Evolutionary conservation across 1,140 invertebrate genomes (phyloP), one percentile per base, ranked within the genome.

Genomic region (Euborellia annulipes): DNA sequence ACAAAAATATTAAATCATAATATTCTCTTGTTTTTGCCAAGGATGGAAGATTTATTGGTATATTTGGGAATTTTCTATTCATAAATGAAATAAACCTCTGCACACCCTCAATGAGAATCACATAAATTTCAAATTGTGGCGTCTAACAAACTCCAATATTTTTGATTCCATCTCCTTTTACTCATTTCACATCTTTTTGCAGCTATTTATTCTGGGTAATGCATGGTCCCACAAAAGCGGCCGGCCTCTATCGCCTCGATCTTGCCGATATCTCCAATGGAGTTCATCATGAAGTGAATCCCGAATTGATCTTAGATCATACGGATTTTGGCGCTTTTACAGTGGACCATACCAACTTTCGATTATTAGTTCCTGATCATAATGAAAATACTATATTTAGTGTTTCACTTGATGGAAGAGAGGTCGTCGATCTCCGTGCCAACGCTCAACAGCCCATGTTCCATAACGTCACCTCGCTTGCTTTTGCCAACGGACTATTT

Each of bases 141-240:
- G n/a, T n/a, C n/a, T n/a, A n/a, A n/a, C n/a, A n/a, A n/a, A n/a
- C n/a, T n/a, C n/a, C n/a, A n/a, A n/a, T n/a, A n/a, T n/a, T n/a
- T n/a, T n/a, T n/a, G n/a, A n/a, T n/a, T n/a, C n/a, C n/a, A n/a
- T n/a, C n/a, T n/a, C n/a, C n/a, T n/a, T n/a, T n/a, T n/a, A n/a
- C n/a, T n/a, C n/a, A n/a, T 27, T 27, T 27, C 23, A 27, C 4
- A 6, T 37, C 50, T 48, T 51, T 18, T 67, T 67, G 42, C 53
- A 84, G 79, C 2, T 87, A 83, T 61, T 61, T 94, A 2, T 94
- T 89, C 62, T 91, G 85, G 80, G 72, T 76, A 3, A 56, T 72
- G 6, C 60, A 69, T 41, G 72, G 71, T 1, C 49, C 58, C 2
- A 59, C 62, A 17, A 60, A 51, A 1, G 63, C 67, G 14, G 75